A percentile compares a stretch with the other conserved stretches of the same genome.
These are phyloP conservation scores for Lytechinus variegatus DNA, from an alignment of 35 echinoderm and acorn worm genomes.

Conservation along the genomic window DNA sequence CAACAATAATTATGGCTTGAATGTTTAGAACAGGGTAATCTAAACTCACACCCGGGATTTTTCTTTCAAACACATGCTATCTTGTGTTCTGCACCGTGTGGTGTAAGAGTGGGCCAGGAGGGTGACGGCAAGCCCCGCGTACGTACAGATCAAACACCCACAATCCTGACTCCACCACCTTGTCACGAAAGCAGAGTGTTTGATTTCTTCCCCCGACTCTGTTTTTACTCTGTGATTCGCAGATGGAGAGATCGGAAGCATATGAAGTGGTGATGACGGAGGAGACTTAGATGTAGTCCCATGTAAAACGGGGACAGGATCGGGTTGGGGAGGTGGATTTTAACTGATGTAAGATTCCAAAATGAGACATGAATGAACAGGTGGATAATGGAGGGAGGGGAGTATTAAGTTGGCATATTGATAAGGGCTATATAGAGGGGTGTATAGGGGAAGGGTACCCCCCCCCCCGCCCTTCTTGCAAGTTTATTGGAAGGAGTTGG, in stretches of 20 bases:
- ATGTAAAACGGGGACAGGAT: slow-evolving; percentile 16
- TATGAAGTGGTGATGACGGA: slow-evolving; percentile 44
- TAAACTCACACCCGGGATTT: slow-evolving; percentile 49
- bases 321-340: slow-evolving; percentile 26
- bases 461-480: too few relatives aligned
- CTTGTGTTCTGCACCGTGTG: not conserved
- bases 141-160: not conserved
- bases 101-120: not conserved
- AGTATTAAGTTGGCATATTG: too few relatives aligned
- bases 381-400: not conserved
- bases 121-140: not conserved
- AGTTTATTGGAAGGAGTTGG: too few relatives aligned
- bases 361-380: slow-evolving; percentile 30
- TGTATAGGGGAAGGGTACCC: not conserved
- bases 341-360: not conserved
- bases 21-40: slow-evolving; percentile 45
- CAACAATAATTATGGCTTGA: slow-evolving; percentile 53
- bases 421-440: not conserved
- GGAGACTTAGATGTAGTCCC: slow-evolving; percentile 12
- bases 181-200: not conserved
- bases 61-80: slow-evolving; percentile 42
- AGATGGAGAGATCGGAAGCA: slow-evolving; percentile 37
- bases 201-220: not conserved
- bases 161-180: not conserved
- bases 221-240: not conserved